Base-by-base conservation (phyloP, 2,797 vertebrate genomes). In the Falco concolor region DNA sequence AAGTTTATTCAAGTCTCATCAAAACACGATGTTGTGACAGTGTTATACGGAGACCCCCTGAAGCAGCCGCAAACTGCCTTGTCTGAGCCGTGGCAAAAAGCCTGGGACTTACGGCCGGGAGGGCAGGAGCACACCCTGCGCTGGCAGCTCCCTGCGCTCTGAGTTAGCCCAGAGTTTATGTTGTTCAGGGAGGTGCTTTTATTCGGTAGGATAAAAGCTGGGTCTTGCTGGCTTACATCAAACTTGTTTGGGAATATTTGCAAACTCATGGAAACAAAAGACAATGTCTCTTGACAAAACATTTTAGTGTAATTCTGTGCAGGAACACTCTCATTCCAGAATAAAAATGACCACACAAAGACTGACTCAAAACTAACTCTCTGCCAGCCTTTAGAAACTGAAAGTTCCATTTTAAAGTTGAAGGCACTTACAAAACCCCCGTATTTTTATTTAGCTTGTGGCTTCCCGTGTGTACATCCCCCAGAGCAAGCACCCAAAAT, bases 311-410 rank as follows among this genome's bases (percentile, higher is more conserved):
- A 91, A 91, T 68, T 95, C 87, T 94, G 65, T 87, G 82, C 87
- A 90, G 88, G 89, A 95, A 47, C 57, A 15, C 61, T 73, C 83
- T 93, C 74, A 52, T 94, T 94, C 61, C 91, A 94, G 90, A 93
- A 84, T 7, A 86, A 93, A 89, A 94, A 93, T 95, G 94, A 95
- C 95, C 96, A 96, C 95, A 95, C 96, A 95, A 94, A 93, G 91
- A 95, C 91, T 84, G 89, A 92, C 85, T 93, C 87, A 86, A 94
- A 96, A 75, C 73, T 10, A 85, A n/a, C 53, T 81, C 79, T 82
- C 82, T 40, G 80, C 52, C 87, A 91, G 91, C 73, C 79, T 86
- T 88, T 32, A 91, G 91, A 95, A 95, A 96, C 85, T 59, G 93
- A 88, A 97, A 97, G 94, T 94, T 57, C 10, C 88, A 59, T 90